Evolutionary conservation across 1,140 invertebrate species (phyloP), one percentile per base, ranked within the genome.

Genomic region (Drosophila kurseongensis): DNA sequence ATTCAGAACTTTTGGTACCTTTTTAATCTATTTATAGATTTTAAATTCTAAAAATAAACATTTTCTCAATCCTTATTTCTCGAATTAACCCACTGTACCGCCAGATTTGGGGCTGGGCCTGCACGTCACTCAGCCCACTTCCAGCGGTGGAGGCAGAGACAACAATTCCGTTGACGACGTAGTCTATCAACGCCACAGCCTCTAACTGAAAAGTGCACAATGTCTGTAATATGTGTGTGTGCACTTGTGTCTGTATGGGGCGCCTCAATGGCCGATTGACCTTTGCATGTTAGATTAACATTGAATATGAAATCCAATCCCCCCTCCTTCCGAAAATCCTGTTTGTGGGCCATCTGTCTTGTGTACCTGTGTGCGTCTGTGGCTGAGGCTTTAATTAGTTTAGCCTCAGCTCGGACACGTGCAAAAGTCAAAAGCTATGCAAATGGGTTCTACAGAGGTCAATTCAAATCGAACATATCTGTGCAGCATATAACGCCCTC

Each of bases 231-330:
- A 13, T 54, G 8, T 56, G 40, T 58, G 47, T 48, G 36, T 42
- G 13, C 35, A 9, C 27, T n/a, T 56, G 47, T 48, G 45, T 40
- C 36, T 48, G 41, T 67, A 18, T 71, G 41, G 38, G 41, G 66
- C 47, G 75, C 78, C 45, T 86, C 78, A 79, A 73, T 82, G 84
- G 75, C 79, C 84, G 84, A 88, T 83, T 88, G 83, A 88, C 83
- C 84, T 88, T 88, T 88, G 83, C 72, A 88, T 77, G 68, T 77
- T 83, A 88, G 84, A 89, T 88, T 88, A 88, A 83, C 83, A 88
- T 73, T 88, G 76, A 88, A 68, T 75, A 66, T 62, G 58, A 67
- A 76, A 18, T 48, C 57, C 32, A 40, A 59, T 48, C 29, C 14
- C 29, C 8, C 48, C 8, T 27, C 41, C 40, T 38, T 14, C 13